phyloP scores from a whole-genome alignment of 2,888 invertebrate species.

The Diloba caeruleocephala region DNA sequence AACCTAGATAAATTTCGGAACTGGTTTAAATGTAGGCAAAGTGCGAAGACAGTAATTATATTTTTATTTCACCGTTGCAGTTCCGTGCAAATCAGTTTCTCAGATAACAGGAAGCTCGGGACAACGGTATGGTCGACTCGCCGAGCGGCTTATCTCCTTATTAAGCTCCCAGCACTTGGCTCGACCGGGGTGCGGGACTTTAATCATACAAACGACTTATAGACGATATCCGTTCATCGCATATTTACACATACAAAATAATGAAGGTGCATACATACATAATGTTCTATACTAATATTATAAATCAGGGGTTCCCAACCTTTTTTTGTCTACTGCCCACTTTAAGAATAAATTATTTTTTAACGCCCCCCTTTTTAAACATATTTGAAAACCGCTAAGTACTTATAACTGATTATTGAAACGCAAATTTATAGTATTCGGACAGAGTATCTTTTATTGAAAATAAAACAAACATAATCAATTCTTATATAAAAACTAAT shows the following conservation, averaged over 20 bases:
- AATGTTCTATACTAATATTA: background rate
- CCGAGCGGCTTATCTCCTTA: conserved; percentile 3
- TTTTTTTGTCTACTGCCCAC: no score
- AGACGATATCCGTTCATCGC: background rate
- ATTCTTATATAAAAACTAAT: no score
- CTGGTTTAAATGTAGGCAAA: conserved; percentile 31
- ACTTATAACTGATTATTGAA: no score
- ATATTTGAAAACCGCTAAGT: no score
- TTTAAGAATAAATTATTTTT: no score
- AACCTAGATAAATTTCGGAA: conserved; percentile 8
- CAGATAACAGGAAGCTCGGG: conserved; percentile 33
- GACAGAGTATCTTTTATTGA: no score
- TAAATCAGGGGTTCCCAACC: no score
- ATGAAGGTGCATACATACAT: background rate
- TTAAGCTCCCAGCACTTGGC: conserved; percentile 5
- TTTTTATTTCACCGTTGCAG: conserved; percentile 30
- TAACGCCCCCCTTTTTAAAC: no score
- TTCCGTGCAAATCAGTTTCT: conserved; percentile 37
- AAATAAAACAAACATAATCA: no score
- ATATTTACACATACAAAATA: no score
- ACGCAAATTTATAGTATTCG: no score
- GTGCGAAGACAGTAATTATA: conserved; percentile 6
- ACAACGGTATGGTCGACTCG: conserved; percentile 43
- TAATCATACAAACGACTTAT: background rate
- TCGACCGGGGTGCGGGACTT: background rate